These are phyloP conservation scores for Trissonchulus sp. DNA, from an alignment of 2,888 invertebrate genomes.

Conservation along the genomic window DNA sequence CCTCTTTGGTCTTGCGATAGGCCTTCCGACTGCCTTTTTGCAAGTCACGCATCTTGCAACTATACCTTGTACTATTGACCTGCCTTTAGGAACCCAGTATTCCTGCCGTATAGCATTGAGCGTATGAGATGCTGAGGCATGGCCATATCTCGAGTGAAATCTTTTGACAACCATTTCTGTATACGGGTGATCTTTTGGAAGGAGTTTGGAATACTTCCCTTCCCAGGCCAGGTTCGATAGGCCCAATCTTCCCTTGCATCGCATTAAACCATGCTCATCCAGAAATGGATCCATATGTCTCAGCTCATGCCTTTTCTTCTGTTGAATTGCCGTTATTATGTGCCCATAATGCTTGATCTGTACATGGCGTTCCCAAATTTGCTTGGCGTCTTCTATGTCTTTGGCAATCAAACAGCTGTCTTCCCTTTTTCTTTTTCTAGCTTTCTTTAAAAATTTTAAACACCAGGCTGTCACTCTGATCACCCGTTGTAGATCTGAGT, in stretches of 20 bases:
- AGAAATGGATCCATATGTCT: constrained; percentile 16
- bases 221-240: constrained; percentile 17
- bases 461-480: no score
- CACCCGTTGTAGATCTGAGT: no score
- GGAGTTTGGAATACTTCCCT: constrained; percentile 24
- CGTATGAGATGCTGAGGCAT: constrained; percentile 27
- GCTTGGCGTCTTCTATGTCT: no score
- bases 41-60: constrained; percentile 21
- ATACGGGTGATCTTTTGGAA: constrained; percentile 17
- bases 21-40: constrained; percentile 3
- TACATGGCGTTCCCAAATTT: no score
- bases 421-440: no score
- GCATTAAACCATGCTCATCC: constrained; percentile 27
- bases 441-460: no score
- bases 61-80: constrained; percentile 11
- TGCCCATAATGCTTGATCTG: no score
- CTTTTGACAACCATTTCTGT: neutral
- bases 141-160: constrained; percentile 19
- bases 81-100: constrained; percentile 28
- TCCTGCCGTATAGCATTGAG: constrained; percentile 9
- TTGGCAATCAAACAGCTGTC: no score
- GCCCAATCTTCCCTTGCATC: constrained; percentile 26
- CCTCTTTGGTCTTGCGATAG: constrained; percentile 20
- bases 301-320: neutral
- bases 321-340: no score